A percentile compares a stretch with the other conserved stretches of the same genome.
phyloP scores from a whole-genome alignment of 2,797 vertebrate species.

The Gallirallus australis region DNA sequence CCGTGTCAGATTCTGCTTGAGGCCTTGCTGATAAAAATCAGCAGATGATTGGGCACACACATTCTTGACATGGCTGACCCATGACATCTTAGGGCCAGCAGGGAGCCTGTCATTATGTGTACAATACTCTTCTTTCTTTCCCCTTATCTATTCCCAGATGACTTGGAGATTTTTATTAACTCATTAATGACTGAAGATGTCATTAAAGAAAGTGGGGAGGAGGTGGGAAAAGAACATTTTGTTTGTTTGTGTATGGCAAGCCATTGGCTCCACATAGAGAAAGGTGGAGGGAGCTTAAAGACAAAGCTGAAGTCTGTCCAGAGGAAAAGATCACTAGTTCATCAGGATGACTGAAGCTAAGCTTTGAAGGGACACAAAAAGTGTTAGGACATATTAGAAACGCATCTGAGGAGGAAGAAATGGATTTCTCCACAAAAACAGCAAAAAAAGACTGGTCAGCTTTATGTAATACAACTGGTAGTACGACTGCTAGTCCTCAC shows the following conservation, averaged over 20 bases:
- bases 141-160: conserved; percentile 94
- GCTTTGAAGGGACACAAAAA: neutral
- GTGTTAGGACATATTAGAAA: neutral
- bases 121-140: conserved; percentile 96
- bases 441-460: neutral
- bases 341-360: neutral
- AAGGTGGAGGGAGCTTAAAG: neutral
- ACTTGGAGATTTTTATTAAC: conserved; percentile 99
- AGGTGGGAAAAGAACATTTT: neutral
- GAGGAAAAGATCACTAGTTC: neutral
- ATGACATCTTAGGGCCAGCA: conserved; percentile 93
- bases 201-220: conserved; percentile 83
- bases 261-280: neutral
- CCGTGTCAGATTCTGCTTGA: conserved; percentile 93
- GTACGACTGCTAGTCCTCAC: neutral
- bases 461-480: neutral
- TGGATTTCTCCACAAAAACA: neutral
- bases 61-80: conserved; percentile 99
- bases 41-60: conserved; percentile 97
- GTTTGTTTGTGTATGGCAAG: conserved; percentile 51
- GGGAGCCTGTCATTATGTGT: conserved; percentile 93
- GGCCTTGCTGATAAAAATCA: conserved; percentile 96
- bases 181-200: conserved; percentile 96
- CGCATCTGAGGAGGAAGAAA: neutral
- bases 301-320: neutral